These are phyloP conservation scores for Sylvia atricapilla DNA, from an alignment of 2,113 vertebrate genomes.

Conservation along the genomic window DNA sequence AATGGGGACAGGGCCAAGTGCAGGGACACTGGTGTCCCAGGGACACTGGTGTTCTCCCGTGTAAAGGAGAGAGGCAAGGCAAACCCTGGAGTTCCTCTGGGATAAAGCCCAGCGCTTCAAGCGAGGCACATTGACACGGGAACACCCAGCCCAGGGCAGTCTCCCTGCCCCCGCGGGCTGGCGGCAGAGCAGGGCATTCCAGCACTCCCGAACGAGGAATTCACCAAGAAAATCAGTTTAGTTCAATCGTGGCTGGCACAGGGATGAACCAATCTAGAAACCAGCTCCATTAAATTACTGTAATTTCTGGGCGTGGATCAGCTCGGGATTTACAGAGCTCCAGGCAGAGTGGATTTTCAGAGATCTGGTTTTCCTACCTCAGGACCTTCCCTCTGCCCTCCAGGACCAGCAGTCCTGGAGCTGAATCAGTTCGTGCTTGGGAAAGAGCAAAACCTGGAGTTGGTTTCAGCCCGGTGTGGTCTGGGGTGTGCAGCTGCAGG, in stretches of 20 bases:
- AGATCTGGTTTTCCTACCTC: background rate
- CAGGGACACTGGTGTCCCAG: rapidly evolving
- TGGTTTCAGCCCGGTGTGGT: rapidly evolving
- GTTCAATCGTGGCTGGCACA: rapidly evolving
- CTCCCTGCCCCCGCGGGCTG: background rate
- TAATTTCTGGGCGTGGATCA: background rate
- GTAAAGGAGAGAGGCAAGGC: background rate
- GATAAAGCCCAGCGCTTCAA: background rate
- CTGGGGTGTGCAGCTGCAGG: background rate
- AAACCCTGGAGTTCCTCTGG: background rate
- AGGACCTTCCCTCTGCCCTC: background rate
- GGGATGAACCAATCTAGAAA: background rate
- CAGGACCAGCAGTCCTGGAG: background rate
- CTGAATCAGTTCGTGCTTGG: background rate
- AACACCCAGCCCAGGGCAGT: background rate
- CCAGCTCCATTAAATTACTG: background rate
- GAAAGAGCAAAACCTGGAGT: background rate
- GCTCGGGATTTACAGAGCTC: background rate
- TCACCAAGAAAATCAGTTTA: background rate
- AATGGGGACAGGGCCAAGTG: rapidly evolving
- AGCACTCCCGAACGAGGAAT: background rate
- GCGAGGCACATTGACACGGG: rapidly evolving
- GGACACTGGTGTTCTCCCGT: no score
- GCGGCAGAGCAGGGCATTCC: background rate
- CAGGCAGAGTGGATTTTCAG: background rate